These are phyloP conservation scores for Tupaia tana DNA, from an alignment of 2,113 vertebrate species.

Conservation along the genomic window DNA sequence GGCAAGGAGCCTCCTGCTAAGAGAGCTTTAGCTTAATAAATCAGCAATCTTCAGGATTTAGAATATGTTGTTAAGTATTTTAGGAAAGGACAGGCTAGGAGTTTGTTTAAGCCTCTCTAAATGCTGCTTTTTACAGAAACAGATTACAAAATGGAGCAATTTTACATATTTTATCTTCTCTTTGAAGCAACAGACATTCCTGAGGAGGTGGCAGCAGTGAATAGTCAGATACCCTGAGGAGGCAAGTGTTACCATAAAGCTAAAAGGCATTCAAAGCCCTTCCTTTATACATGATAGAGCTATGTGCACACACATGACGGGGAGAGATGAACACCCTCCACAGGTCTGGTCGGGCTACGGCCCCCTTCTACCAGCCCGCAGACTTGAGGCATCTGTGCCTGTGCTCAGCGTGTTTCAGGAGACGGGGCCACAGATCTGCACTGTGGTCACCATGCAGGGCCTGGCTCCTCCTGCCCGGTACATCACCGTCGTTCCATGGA, in stretches of 20 bases:
- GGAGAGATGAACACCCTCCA: no score
- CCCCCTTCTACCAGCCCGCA: no score
- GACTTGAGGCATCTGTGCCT: no score
- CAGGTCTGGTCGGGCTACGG: no score
- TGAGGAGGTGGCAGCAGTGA: background rate
- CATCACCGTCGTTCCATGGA: no score
- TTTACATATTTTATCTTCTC: background rate
- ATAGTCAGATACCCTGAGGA: background rate
- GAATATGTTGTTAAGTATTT: background rate
- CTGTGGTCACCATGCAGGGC: no score
- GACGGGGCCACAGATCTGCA: no score
- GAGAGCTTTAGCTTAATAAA: background rate
- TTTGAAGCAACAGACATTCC: background rate
- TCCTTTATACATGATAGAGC: no score
- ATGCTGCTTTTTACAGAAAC: background rate
- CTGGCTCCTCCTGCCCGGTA: no score
- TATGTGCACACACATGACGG: no score
- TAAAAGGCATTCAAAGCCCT: no score
- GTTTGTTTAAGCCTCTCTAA: background rate
- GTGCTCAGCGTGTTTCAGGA: no score
- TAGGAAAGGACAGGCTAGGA: background rate
- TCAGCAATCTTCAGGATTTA: background rate
- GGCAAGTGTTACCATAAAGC: background rate
- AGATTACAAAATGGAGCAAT: background rate
- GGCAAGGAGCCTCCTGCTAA: background rate